Percentiles rank a stretch among this genome's conserved stretches.
Evolutionary conservation across 2,797 vertebrate species (phyloP).

Genomic region (Myotis daubentonii): DNA sequence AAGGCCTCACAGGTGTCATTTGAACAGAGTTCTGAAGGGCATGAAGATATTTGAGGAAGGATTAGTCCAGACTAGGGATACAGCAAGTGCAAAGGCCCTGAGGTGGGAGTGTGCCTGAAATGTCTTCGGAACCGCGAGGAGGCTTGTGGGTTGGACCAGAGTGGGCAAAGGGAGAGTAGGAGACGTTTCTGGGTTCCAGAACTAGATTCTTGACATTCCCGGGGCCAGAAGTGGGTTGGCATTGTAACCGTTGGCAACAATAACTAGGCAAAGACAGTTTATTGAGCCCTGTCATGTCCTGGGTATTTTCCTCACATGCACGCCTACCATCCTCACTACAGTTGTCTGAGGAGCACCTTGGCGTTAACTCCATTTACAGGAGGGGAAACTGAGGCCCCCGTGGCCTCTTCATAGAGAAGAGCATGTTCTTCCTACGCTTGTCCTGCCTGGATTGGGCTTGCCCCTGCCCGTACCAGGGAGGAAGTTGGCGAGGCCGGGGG

Average conservation of each 20-base stretch:
- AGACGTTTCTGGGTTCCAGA: neutral
- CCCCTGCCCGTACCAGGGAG: neutral
- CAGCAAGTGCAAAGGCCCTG: slow-evolving; percentile 42
- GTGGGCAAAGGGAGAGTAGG: neutral
- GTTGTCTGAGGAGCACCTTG: neutral
- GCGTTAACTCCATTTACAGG: neutral
- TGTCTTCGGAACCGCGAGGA: rapidly evolving
- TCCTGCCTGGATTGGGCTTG: neutral
- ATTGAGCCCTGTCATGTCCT: neutral
- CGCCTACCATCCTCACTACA: neutral
- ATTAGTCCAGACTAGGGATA: neutral
- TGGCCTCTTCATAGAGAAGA: neutral
- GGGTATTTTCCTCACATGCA: rapidly evolving
- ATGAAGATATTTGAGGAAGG: neutral
- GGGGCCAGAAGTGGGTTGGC: neutral
- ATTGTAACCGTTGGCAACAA: neutral
- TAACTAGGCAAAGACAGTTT: neutral
- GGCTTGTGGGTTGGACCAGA: neutral
- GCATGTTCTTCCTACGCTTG: neutral
- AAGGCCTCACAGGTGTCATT: neutral
- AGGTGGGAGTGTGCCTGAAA: neutral
- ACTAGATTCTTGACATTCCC: slow-evolving; percentile 25
- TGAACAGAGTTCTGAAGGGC: neutral
- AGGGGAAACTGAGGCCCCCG: neutral
- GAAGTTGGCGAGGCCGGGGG: neutral